Conservation (phyloP, 1,140 invertebrate genomes). For the Atopsyche davidsoni region DNA sequence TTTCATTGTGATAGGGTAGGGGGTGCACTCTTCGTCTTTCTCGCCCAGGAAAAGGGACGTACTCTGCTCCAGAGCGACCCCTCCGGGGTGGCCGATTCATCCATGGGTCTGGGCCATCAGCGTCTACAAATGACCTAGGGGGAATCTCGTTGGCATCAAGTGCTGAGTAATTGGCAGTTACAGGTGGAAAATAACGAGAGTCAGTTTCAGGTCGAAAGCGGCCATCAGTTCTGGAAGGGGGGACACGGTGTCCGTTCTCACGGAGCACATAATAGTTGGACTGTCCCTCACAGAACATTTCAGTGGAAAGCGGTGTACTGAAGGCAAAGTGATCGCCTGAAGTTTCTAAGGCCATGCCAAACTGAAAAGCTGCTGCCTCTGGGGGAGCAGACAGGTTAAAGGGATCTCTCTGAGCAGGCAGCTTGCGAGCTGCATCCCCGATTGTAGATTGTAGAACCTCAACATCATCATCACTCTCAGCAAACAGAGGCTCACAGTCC, state of each 20-base stretch:
- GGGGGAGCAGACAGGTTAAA: constrained; percentile 19
- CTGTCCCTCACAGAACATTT: neutral
- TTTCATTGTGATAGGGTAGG: constrained; percentile 25
- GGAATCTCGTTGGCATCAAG: neutral
- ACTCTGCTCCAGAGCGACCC: constrained; percentile 7
- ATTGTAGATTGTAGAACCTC: constrained; percentile 36
- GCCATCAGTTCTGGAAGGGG: too few relatives aligned
- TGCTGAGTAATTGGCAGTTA: constrained; percentile 8
- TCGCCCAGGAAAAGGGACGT: constrained; percentile 10
- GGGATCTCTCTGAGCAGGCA: constrained; percentile 17
- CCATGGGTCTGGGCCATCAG: constrained; percentile 13
- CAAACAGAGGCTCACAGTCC: constrained; percentile 47
- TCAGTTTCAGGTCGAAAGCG: constrained; percentile 16
- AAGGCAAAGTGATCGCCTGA: constrained; percentile 13
- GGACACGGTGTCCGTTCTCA: too few relatives aligned
- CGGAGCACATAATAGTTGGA: neutral
- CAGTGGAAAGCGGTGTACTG: constrained; percentile 6
- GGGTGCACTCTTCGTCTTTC: constrained; percentile 13
- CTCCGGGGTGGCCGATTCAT: constrained; percentile 12
- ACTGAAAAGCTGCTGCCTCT: constrained; percentile 11
- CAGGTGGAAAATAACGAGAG: constrained; percentile 17
- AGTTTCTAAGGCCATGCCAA: constrained; percentile 18
- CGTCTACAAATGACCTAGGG: neutral
- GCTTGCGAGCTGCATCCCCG: constrained; percentile 3
- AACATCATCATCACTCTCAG: constrained; percentile 47